Percentiles rank a stretch among this genome's conserved stretches.
Evolutionary conservation across 2,113 vertebrate species (phyloP).

Genomic region (Siniperca chuatsi): DNA sequence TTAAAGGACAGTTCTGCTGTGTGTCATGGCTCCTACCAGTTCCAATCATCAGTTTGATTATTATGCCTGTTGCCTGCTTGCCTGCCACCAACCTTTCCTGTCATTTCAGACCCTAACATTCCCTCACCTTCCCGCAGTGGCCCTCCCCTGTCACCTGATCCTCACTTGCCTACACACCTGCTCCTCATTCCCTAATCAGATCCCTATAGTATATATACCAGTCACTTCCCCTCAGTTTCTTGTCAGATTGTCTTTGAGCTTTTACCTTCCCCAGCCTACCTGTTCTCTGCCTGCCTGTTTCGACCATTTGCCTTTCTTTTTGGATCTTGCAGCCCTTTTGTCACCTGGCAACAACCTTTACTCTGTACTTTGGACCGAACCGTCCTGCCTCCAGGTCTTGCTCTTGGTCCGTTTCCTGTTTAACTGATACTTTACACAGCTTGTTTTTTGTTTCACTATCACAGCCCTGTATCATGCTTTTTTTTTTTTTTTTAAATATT

Average conservation of each 20-base stretch:
- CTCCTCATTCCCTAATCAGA: background rate
- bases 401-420: background rate
- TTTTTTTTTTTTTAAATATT: too few species aligned
- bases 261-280: too few species aligned
- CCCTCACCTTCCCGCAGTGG: background rate
- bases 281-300: background rate
- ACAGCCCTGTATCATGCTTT: background rate
- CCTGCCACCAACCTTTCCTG: background rate
- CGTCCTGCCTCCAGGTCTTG: too few species aligned
- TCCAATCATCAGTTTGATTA: background rate
- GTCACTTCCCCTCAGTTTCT: background rate
- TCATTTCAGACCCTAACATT: background rate
- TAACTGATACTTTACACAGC: background rate
- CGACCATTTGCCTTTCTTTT: background rate
- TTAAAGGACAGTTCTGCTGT: background rate
- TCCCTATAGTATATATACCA: background rate
- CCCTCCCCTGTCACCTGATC: background rate
- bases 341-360: background rate
- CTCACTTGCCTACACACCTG: constrained; percentile 7
- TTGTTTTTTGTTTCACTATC: background rate
- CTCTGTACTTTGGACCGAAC: background rate
- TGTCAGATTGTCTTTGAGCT: background rate
- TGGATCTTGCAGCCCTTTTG: background rate
- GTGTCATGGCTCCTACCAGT: background rate
- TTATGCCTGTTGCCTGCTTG: background rate